Conservation (phyloP, 2,797 vertebrate species). For the Notamacropus eugenii region DNA sequence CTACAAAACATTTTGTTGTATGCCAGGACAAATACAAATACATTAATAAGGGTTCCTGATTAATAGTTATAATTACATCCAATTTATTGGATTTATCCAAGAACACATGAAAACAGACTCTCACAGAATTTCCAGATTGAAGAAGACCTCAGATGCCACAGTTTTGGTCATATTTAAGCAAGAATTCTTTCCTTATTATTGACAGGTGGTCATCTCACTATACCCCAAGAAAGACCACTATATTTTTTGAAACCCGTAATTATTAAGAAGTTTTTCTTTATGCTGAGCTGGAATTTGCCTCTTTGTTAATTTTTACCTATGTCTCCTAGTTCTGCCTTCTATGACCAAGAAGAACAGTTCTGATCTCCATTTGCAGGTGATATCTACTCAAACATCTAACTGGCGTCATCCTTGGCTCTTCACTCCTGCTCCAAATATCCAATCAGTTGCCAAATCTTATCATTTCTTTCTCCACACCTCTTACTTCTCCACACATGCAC, state of each 20-base stretch:
- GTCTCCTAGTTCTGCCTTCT: not conserved
- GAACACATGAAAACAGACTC: not conserved
- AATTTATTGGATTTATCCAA: slow-evolving; percentile 59
- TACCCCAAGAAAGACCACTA: not conserved
- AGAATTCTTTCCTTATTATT: not conserved
- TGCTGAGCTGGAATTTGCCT: not conserved
- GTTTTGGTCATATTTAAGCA: not conserved
- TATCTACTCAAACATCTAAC: not conserved
- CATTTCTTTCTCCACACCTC: not conserved
- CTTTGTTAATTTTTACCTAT: not conserved
- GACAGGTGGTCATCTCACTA: not conserved
- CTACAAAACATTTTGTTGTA: not conserved
- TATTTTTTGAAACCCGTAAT: not conserved
- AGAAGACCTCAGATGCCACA: not conserved
- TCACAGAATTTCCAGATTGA: not conserved
- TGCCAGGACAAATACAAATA: not conserved
- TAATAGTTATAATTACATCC: slow-evolving; percentile 39
- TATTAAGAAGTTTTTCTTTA: not conserved
- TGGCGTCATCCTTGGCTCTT: not conserved
- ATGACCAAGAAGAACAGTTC: not conserved
- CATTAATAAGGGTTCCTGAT: not conserved
- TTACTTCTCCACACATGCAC: not conserved
- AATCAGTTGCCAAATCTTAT: not conserved
- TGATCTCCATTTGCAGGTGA: not conserved
- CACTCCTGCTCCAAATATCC: not conserved